Evolutionary conservation across 2,113 vertebrate genomes (phyloP).

Genomic region (Potamarius usumacintae): DNA sequence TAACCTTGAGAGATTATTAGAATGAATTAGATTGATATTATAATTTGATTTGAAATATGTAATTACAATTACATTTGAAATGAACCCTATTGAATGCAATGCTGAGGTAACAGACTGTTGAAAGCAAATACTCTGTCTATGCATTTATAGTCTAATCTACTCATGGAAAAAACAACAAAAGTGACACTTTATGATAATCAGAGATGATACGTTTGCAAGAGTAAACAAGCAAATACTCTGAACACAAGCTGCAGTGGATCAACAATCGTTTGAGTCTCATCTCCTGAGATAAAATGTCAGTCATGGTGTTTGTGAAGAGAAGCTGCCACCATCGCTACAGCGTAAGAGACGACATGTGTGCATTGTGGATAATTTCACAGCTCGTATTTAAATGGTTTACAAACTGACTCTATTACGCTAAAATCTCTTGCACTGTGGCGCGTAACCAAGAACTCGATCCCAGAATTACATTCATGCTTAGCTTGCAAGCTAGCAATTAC

Average conservation of each 20-base stretch:
- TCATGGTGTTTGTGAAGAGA: neutral
- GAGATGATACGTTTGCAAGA: neutral
- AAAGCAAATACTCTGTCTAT: neutral
- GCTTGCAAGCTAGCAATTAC: neutral
- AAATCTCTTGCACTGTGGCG: too few species aligned
- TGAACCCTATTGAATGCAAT: neutral
- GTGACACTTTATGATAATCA: too few species aligned
- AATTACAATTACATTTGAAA: neutral
- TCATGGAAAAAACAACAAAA: neutral
- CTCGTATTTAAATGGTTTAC: too few species aligned
- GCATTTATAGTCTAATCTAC: neutral
- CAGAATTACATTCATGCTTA: neutral
- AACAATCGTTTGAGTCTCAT: neutral
- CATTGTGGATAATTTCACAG: too few species aligned
- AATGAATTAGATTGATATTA: neutral
- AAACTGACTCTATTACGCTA: too few species aligned
- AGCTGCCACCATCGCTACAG: neutral
- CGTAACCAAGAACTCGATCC: neutral
- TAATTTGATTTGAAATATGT: neutral
- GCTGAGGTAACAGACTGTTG: neutral
- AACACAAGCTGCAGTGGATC: neutral
- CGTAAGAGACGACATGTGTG: too few species aligned
- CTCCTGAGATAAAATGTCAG: neutral
- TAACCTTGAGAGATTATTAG: neutral
- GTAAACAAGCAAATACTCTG: neutral